A percentile compares a stretch with the other conserved stretches of the same genome.
phyloP scores from a whole-genome alignment of 2,888 invertebrate species.

The Dynastes maya region DNA sequence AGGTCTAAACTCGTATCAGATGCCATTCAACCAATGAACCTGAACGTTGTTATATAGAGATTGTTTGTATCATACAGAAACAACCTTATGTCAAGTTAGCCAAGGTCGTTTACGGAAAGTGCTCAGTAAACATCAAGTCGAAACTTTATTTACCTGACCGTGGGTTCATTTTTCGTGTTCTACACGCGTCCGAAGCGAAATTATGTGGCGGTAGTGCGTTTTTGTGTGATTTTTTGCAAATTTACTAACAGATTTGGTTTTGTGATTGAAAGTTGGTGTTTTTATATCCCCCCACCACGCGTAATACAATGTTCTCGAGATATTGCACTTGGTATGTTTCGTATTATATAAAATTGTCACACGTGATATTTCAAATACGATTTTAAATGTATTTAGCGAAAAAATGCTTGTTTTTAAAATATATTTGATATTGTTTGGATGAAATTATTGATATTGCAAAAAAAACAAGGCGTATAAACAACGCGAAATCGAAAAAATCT shows the following conservation, averaged over 20 bases:
- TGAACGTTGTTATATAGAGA: conserved; percentile 56
- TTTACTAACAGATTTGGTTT: conserved; percentile 66
- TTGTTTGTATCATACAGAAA: conserved; percentile 58
- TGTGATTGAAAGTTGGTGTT: conserved; percentile 65
- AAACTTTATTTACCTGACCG: conserved; percentile 41
- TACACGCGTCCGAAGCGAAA: conserved; percentile 50
- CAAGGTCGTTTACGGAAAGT: conserved; percentile 58
- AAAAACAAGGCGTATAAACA: background rate
- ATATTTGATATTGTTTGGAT: background rate
- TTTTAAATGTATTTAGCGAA: background rate
- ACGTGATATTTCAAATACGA: conserved; percentile 23
- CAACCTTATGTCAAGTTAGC: conserved; percentile 58
- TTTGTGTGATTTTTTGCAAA: conserved; percentile 62
- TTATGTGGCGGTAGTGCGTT: conserved; percentile 55
- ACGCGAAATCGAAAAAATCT: too few species aligned
- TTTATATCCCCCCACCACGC: conserved; percentile 54
- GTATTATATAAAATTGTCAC: conserved; percentile 34
- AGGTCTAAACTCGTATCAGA: conserved; percentile 53
- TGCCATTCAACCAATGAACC: conserved; percentile 61
- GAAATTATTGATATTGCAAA: background rate
- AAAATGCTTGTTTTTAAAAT: background rate
- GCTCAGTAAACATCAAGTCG: conserved; percentile 49
- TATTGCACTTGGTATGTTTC: conserved; percentile 65
- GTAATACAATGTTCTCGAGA: conserved; percentile 62
- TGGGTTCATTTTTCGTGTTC: conserved; percentile 50